Evolutionary conservation across 1,140 invertebrate genomes (phyloP).

Genomic region (Sesamia nonagrioides): DNA sequence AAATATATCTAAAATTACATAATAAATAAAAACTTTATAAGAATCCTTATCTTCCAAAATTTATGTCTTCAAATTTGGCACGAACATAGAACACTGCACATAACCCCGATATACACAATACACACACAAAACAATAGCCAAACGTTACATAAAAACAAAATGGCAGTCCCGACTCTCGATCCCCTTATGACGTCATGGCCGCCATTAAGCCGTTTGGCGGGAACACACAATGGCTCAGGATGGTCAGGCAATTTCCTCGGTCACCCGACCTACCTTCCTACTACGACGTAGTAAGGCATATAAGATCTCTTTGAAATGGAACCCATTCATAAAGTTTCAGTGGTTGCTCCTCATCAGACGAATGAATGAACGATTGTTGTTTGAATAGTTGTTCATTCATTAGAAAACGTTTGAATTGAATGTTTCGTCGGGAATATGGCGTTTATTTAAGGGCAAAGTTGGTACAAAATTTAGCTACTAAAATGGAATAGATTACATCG

Average conservation of each 20-base stretch:
- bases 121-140: background rate
- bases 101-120: background rate
- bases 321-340: slow-evolving; percentile 6
- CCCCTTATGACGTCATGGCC: slow-evolving; percentile 14
- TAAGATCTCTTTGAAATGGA: background rate
- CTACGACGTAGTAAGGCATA: background rate
- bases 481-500: no score
- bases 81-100: background rate
- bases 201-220: slow-evolving; percentile 26
- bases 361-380: background rate
- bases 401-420: background rate
- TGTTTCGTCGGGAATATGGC: background rate
- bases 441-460: background rate
- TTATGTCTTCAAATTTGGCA: no score
- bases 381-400: slow-evolving; percentile 11
- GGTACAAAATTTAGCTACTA: no score
- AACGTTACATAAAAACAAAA: slow-evolving; percentile 1
- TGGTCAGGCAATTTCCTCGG: slow-evolving; percentile 17
- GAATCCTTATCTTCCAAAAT: no score
- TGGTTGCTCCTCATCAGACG: background rate
- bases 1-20: no score
- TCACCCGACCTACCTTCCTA: slow-evolving; percentile 4
- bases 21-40: no score
- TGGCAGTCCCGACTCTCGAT: background rate
- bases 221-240: slow-evolving; percentile 11